Evolutionary conservation across 2,888 invertebrate genomes (phyloP).

Genomic region (Drosophila phalerata): DNA sequence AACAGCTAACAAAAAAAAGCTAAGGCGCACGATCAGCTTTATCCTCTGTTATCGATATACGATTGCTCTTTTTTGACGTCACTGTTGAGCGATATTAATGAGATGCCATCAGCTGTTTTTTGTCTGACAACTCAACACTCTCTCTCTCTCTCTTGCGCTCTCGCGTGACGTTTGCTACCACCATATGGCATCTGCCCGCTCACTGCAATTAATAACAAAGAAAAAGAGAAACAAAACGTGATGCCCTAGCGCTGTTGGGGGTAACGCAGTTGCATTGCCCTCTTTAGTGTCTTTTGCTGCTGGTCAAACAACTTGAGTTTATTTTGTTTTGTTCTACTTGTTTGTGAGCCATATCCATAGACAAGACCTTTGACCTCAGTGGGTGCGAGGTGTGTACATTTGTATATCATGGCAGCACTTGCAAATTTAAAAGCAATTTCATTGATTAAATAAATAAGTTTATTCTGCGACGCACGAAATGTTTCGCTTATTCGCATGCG

Average conservation of each 20-base stretch:
- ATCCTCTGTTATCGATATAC: constrained; percentile 39
- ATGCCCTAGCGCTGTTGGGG: constrained; percentile 10
- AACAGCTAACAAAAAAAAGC: constrained; percentile 1
- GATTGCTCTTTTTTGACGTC: constrained; percentile 27
- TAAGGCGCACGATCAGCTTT: constrained; percentile 41
- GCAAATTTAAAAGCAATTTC: constrained; percentile 36
- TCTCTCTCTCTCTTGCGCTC: constrained; percentile 8
- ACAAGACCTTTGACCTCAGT: constrained; percentile 71
- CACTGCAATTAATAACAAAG: constrained; percentile 32
- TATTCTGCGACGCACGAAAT: constrained; percentile 26
- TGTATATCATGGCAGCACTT: background rate
- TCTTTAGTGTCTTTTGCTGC: constrained; percentile 1
- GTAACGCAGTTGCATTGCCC: constrained; percentile 19
- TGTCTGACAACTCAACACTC: constrained; percentile 3
- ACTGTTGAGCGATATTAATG: background rate
- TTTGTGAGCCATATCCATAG: constrained; percentile 42
- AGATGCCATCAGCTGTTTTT: constrained; percentile 34
- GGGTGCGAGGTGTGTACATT: constrained; percentile 3
- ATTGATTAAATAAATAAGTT: constrained; percentile 51
- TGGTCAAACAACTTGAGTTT: constrained; percentile 19
- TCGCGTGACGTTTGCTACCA: constrained; percentile 31
- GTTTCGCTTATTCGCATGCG: constrained; percentile 44
- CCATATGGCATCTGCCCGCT: constrained; percentile 9
- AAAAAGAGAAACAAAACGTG: constrained; percentile 7
- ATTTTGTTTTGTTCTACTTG: constrained; percentile 16